Conservation (phyloP, 1,140 invertebrate species). For the Neuroterus valhalla region DNA sequence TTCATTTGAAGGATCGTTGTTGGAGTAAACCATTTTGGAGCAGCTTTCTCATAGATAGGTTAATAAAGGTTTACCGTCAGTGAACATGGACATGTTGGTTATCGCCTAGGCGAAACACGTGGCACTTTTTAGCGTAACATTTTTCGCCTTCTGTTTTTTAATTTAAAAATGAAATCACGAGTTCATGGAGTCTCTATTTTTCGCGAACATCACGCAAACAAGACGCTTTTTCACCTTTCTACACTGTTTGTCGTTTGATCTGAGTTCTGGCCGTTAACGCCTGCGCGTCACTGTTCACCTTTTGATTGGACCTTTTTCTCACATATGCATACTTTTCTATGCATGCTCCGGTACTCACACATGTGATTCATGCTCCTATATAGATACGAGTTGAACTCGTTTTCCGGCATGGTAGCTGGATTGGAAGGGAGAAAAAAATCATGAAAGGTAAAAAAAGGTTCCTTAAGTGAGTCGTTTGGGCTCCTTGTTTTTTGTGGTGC, state of each 20-base stretch:
- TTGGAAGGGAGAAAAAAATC: too few species aligned
- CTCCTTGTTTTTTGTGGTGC: too few species aligned
- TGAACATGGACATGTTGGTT: slow-evolving; percentile 24
- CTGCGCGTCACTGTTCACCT: background rate
- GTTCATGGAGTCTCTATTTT: background rate
- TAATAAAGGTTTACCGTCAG: slow-evolving; percentile 4
- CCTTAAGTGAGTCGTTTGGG: too few species aligned
- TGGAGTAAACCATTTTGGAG: slow-evolving; percentile 4
- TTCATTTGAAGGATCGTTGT: background rate
- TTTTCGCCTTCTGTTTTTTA: background rate
- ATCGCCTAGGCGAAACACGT: background rate
- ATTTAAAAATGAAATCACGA: background rate
- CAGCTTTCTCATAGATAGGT: background rate
- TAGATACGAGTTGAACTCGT: too few species aligned
- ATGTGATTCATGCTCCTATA: background rate
- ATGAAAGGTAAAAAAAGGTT: too few species aligned
- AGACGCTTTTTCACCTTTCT: background rate
- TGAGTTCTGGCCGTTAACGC: background rate
- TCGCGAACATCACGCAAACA: slow-evolving; percentile 11
- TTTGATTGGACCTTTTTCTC: background rate
- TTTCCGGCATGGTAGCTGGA: too few species aligned
- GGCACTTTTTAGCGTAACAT: background rate
- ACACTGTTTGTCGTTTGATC: background rate
- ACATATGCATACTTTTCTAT: background rate
- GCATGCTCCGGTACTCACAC: background rate